Evolutionary conservation across 1,140 invertebrate species (phyloP).

Genomic region (Tribolium madens): DNA sequence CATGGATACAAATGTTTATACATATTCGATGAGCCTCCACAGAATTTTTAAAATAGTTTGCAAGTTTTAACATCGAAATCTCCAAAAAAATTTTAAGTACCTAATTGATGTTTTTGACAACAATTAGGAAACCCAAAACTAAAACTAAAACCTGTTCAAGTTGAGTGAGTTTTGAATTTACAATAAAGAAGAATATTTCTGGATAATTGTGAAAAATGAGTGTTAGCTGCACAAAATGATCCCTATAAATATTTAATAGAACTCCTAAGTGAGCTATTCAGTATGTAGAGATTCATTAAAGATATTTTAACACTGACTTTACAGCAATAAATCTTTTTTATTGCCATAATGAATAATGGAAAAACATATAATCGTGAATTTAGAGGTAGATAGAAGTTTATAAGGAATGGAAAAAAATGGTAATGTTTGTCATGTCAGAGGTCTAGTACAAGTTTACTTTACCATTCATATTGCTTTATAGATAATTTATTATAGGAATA

Average conservation of each 20-base stretch:
- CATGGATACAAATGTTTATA: constrained; percentile 25
- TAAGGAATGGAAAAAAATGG: neutral
- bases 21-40: constrained; percentile 12
- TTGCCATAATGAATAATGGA: constrained; percentile 26
- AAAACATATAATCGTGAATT: constrained; percentile 3
- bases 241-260: neutral
- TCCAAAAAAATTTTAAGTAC: neutral
- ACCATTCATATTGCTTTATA: neutral
- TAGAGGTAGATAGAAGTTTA: neutral
- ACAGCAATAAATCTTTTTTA: constrained; percentile 29
- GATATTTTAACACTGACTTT: constrained; percentile 22
- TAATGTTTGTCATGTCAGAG: neutral
- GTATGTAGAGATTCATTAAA: constrained; percentile 2
- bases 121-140: neutral
- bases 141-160: neutral
- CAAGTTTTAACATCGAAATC: neutral
- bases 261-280: neutral
- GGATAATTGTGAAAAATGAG: neutral
- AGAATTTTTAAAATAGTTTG: neutral
- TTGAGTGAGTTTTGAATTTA: neutral
- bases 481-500: neutral
- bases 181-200: too few relatives aligned
- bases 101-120: neutral
- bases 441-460: neutral
- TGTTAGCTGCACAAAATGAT: neutral